phyloP scores from a whole-genome alignment of 2,888 invertebrate species.

The Andrena haemorrhoa region DNA sequence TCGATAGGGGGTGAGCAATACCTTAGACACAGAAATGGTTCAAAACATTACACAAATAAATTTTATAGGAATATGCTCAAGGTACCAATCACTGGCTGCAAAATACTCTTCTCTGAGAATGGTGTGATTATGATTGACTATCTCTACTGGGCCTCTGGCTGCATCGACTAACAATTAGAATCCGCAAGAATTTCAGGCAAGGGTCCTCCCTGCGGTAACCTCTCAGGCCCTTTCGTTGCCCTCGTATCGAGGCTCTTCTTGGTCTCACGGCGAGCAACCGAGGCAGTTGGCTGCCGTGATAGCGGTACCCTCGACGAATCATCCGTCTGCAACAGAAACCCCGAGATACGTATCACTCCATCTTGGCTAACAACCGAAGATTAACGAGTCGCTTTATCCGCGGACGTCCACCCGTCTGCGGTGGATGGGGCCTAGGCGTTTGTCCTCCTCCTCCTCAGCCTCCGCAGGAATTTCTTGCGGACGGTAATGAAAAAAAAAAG shows the following conservation, averaged over 20 bases:
- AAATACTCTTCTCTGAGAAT: background rate
- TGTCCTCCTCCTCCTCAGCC: slow-evolving; percentile 20
- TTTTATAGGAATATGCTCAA: background rate
- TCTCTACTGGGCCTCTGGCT: slow-evolving; percentile 2
- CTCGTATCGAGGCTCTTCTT: slow-evolving; percentile 32
- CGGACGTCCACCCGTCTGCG: slow-evolving; percentile 74
- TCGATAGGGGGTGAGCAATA: no score
- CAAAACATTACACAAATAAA: no score
- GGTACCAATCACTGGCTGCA: background rate
- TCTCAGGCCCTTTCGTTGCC: slow-evolving; percentile 13
- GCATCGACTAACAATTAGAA: slow-evolving; percentile 10
- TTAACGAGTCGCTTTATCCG: slow-evolving; percentile 83
- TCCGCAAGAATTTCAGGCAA: background rate
- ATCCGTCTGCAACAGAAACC: slow-evolving; percentile 82
- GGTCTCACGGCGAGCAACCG: slow-evolving; percentile 49
- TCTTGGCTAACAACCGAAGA: slow-evolving; percentile 81
- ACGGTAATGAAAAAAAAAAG: slow-evolving; percentile 14
- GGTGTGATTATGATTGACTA: slow-evolving; percentile 8
- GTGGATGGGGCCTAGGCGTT: slow-evolving; percentile 62
- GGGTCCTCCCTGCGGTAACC: background rate
- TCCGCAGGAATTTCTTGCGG: slow-evolving; percentile 13
- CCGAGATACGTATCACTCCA: slow-evolving; percentile 79
- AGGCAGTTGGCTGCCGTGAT: slow-evolving; percentile 64
- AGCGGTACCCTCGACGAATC: slow-evolving; percentile 75
- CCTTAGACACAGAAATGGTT: no score